Evolutionary conservation across 1,140 invertebrate genomes (phyloP).

Genomic region (Radopholus similis): DNA sequence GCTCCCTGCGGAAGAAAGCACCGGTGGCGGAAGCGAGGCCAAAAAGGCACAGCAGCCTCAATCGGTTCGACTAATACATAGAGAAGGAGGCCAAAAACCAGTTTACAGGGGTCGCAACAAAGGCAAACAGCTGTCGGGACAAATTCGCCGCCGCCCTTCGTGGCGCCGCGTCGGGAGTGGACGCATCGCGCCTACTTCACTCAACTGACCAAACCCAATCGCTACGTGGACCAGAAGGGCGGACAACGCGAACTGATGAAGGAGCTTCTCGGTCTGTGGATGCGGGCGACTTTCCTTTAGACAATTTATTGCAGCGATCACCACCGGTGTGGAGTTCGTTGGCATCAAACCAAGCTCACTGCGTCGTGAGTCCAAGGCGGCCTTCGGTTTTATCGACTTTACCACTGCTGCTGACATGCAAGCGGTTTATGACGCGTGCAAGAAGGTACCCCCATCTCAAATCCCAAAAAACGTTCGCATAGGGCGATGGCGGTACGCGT

Average conservation of each 20-base stretch:
- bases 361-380: slow-evolving; percentile 3
- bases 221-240: neutral
- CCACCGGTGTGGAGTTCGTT: slow-evolving; percentile 12
- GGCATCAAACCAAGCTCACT: slow-evolving; percentile 11
- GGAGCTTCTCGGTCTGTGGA: neutral
- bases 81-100: too few species aligned
- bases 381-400: slow-evolving; percentile 18
- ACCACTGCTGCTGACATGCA: slow-evolving; percentile 9
- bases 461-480: neutral
- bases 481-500: neutral
- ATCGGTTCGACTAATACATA: too few species aligned
- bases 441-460: neutral
- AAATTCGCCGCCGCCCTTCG: neutral
- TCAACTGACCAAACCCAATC: slow-evolving; percentile 5
- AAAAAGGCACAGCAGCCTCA: too few species aligned
- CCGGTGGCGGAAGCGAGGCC: neutral
- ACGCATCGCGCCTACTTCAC: slow-evolving; percentile 13
- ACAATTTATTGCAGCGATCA: slow-evolving; percentile 2
- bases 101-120: too few species aligned
- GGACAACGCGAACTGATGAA: slow-evolving; percentile 12
- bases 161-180: slow-evolving; percentile 14
- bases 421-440: slow-evolving; percentile 7
- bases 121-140: too few species aligned
- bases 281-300: neutral
- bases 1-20: neutral